Percentiles rank a stretch among this genome's conserved stretches.
Conservation (phyloP, 2,113 vertebrate species). For the Gnathonemus echidnorhynchus region DNA sequence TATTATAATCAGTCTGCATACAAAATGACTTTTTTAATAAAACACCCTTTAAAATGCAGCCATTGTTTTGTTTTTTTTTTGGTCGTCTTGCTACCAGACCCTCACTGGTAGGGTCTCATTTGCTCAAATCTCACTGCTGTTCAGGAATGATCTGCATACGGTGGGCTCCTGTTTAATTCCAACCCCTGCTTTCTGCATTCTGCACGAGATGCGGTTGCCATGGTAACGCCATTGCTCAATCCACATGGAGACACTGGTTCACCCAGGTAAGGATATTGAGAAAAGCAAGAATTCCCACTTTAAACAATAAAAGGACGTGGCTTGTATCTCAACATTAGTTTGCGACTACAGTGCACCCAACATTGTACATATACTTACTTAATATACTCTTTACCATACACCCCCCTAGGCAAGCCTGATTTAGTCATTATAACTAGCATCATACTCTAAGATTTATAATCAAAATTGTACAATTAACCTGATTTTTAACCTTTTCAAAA, state of each 20-base stretch:
- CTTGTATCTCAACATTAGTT: background rate
- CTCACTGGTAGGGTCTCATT: background rate
- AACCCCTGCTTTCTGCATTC: constrained; percentile 10
- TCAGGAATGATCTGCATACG: background rate
- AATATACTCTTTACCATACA: background rate
- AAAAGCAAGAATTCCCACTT: background rate
- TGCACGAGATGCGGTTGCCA: background rate
- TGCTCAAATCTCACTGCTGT: background rate
- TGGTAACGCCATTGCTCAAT: background rate
- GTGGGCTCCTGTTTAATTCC: background rate
- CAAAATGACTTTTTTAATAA: constrained; percentile 10
- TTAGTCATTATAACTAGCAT: background rate
- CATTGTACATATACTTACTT: background rate
- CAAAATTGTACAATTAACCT: background rate
- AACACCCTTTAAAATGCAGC: background rate
- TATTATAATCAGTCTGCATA: constrained; percentile 11
- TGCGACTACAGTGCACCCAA: background rate
- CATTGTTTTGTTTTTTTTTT: background rate
- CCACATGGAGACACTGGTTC: background rate
- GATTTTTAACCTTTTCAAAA: background rate
- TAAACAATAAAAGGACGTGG: background rate
- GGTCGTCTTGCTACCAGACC: background rate
- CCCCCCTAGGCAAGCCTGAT: background rate
- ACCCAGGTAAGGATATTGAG: background rate
- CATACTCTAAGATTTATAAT: background rate